Conservation (phyloP, 2,888 invertebrate species). For the Biston stratarius region DNA sequence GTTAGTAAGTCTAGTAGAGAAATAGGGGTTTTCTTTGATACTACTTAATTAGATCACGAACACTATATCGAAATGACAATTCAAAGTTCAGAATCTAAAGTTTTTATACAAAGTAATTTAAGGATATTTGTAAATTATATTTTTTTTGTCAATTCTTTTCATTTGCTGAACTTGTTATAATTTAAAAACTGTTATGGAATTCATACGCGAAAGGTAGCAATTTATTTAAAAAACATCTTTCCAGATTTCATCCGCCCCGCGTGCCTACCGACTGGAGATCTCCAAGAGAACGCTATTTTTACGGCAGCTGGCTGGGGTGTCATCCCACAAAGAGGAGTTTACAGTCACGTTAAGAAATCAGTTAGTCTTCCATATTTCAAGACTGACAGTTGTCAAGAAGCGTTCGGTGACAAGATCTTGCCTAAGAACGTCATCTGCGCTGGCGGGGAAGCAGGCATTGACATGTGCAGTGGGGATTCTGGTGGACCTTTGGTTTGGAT, state of each 20-base stretch:
- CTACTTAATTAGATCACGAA: too few relatives aligned
- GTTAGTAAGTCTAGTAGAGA: too few relatives aligned
- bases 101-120: too few relatives aligned
- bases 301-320: slow-evolving; percentile 66
- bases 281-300: slow-evolving; percentile 47
- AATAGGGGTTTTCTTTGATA: too few relatives aligned
- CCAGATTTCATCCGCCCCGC: slow-evolving; percentile 72
- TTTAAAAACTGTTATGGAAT: too few relatives aligned
- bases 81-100: too few relatives aligned
- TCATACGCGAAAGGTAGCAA: too few relatives aligned
- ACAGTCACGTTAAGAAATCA: slow-evolving; percentile 61
- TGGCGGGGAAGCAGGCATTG: slow-evolving; percentile 60
- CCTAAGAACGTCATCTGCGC: slow-evolving; percentile 64
- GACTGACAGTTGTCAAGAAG: slow-evolving; percentile 46
- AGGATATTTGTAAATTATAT: too few relatives aligned
- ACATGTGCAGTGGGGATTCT: slow-evolving; percentile 70
- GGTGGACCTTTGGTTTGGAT: slow-evolving; percentile 65
- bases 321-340: slow-evolving; percentile 47
- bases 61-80: too few relatives aligned
- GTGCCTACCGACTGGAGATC: slow-evolving; percentile 58
- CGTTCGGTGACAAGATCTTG: slow-evolving; percentile 48
- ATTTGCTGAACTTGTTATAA: too few relatives aligned
- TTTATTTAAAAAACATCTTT: too few relatives aligned
- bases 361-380: slow-evolving; percentile 59
- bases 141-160: too few relatives aligned